Conservation (phyloP, 30 jellyfish, hydroid and myxozoan genomes). For the Aurelia coerulea region DNA sequence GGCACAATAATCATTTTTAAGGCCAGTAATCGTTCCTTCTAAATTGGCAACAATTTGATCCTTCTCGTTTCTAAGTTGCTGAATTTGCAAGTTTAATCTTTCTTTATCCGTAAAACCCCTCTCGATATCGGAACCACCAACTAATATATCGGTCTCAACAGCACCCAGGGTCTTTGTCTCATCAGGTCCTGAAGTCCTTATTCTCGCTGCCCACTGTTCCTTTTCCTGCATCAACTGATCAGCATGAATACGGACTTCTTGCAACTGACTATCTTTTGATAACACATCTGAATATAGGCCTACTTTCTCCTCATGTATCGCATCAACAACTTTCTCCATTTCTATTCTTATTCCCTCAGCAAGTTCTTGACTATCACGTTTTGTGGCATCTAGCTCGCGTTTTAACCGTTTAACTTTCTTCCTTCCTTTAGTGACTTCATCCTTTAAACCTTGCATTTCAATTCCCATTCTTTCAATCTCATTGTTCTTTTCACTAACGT, state of each 20-base stretch:
- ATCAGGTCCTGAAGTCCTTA: constrained; percentile 14
- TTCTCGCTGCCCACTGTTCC: constrained; percentile 45
- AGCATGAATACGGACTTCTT: constrained; percentile 53
- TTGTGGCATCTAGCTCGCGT: constrained; percentile 36
- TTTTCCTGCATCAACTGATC: constrained; percentile 68
- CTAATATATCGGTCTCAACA: constrained; percentile 13
- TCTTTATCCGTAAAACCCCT: constrained; percentile 28
- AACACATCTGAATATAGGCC: constrained; percentile 40
- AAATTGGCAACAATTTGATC: constrained; percentile 15
- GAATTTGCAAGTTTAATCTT: constrained; percentile 45
- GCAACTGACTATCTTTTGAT: constrained; percentile 52
- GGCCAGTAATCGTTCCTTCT: constrained; percentile 18
- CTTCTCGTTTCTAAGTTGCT: constrained; percentile 53
- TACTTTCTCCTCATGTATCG: constrained; percentile 47
- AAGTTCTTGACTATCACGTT: constrained; percentile 39
- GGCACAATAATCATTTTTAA: constrained; percentile 12
- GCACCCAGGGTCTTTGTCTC: no score
- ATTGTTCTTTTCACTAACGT: constrained; percentile 8
- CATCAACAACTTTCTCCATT: constrained; percentile 57
- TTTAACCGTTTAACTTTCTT: constrained; percentile 19
- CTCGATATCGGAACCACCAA: constrained; percentile 5
- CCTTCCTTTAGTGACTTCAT: constrained; percentile 3
- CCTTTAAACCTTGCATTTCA: constrained; percentile 13
- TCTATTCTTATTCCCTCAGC: constrained; percentile 18
- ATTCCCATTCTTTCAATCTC: neutral